A percentile compares a stretch with the other conserved stretches of the same genome.
Conservation (phyloP, 64 coral and sea anemone species). For the Catalaphyllia jardinei region DNA sequence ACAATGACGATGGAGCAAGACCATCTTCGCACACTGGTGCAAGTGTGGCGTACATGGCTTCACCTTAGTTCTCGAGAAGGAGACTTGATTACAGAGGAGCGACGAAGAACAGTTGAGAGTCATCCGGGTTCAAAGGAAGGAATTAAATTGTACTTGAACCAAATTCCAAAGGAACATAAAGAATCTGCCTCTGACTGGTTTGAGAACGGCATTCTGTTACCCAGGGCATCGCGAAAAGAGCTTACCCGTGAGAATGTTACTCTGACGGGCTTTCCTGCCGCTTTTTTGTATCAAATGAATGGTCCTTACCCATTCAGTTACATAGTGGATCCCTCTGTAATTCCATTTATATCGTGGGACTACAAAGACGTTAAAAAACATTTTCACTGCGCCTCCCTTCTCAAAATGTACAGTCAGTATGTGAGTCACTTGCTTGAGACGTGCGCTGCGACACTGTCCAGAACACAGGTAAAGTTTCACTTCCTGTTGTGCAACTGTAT, state of each 20-base stretch:
- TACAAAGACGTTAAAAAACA: constrained; percentile 11
- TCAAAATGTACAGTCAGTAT: constrained; percentile 45
- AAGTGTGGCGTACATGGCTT: constrained; percentile 48
- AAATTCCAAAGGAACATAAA: constrained; percentile 46
- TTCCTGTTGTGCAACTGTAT: constrained; percentile 49
- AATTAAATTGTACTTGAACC: constrained; percentile 8
- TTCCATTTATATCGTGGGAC: constrained; percentile 47
- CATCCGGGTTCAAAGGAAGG: neutral
- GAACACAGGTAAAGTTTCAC: constrained; percentile 7
- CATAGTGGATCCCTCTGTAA: neutral
- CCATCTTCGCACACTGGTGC: neutral
- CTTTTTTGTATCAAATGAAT: neutral
- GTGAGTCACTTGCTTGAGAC: constrained; percentile 25
- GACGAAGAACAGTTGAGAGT: neutral
- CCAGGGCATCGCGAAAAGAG: neutral
- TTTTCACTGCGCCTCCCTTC: neutral
- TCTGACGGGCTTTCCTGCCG: constrained; percentile 21
- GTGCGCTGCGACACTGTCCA: neutral
- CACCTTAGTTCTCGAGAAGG: neutral
- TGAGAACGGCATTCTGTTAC: constrained; percentile 19
- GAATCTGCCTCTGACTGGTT: constrained; percentile 30
- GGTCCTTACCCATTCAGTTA: neutral
- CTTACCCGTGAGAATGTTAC: constrained; percentile 27
- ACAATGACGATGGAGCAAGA: neutral
- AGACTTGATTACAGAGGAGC: neutral